Evolutionary conservation across 2,113 vertebrate species (phyloP).

Genomic region (Hydropotes inermis): DNA sequence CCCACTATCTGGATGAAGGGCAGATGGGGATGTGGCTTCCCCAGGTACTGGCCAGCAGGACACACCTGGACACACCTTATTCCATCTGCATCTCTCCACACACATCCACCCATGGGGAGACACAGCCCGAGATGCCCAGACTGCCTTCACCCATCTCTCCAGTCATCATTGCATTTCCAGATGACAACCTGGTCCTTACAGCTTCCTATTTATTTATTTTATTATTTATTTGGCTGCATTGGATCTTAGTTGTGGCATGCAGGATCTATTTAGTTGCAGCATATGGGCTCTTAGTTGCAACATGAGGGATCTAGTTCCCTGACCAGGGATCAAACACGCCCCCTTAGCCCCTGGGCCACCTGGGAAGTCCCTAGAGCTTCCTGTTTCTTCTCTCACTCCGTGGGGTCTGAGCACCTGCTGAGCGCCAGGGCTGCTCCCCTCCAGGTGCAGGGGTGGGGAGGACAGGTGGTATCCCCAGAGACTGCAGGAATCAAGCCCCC

Average conservation of each 20-base stretch:
- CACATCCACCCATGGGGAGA: not conserved
- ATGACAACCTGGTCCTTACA: not conserved
- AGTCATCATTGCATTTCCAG: not conserved
- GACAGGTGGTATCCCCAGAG: not conserved
- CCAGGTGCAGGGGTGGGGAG: not conserved
- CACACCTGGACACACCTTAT: not conserved
- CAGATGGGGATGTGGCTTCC: not conserved
- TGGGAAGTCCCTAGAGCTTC: not conserved
- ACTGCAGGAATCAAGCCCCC: not conserved
- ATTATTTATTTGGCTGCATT: not conserved
- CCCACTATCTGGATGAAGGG: not conserved
- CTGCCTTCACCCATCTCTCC: not conserved
- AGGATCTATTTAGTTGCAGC: not conserved
- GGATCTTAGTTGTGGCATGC: not conserved
- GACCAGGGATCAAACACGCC: not conserved
- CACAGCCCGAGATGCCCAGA: not conserved
- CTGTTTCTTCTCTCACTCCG: not conserved
- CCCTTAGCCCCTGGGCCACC: not conserved
- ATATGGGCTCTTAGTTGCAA: not conserved
- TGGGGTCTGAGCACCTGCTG: not conserved
- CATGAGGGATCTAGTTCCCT: not conserved
- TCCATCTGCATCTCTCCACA: not conserved
- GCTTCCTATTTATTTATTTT: not conserved
- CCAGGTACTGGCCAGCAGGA: not conserved
- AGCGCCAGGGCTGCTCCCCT: not conserved